Evolutionary conservation across 1,140 invertebrate genomes (phyloP).

Genomic region (Drosophila lacertosa): DNA sequence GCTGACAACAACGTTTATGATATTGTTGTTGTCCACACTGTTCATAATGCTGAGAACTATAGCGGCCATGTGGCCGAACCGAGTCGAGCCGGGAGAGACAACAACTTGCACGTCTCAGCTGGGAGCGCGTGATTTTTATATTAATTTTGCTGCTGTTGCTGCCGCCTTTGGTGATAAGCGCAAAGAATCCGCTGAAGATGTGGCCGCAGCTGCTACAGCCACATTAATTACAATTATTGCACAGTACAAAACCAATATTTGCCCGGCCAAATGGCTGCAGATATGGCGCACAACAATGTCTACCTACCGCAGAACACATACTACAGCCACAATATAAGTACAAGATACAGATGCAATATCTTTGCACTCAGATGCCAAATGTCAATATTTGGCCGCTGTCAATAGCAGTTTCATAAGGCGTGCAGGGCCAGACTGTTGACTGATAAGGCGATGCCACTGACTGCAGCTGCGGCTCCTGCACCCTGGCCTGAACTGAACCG

Average conservation of each 20-base stretch:
- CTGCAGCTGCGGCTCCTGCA: conserved; percentile 1
- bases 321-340: conserved; percentile 19
- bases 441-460: conserved; percentile 30
- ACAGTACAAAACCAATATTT: conserved; percentile 19
- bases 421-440: conserved; percentile 14
- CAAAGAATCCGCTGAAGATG: conserved; percentile 3
- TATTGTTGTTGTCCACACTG: neutral
- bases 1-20: neutral
- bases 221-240: conserved; percentile 35
- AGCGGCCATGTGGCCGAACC: neutral
- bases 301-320: too few relatives aligned
- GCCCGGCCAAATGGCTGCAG: neutral
- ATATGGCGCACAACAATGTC: neutral
- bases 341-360: conserved; percentile 10
- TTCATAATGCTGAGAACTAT: neutral
- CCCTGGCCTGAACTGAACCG: neutral
- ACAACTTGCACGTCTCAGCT: conserved; percentile 1
- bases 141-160: conserved; percentile 3
- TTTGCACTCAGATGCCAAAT: conserved; percentile 27
- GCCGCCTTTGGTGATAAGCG: conserved; percentile 14
- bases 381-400: conserved; percentile 42
- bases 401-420: conserved; percentile 32
- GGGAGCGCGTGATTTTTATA: conserved; percentile 23
- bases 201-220: neutral
- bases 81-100: neutral